Percentiles rank a stretch among this genome's conserved stretches.
Evolutionary conservation across 2,797 vertebrate genomes (phyloP).

Genomic region (Phrynocephalus vlangalii): DNA sequence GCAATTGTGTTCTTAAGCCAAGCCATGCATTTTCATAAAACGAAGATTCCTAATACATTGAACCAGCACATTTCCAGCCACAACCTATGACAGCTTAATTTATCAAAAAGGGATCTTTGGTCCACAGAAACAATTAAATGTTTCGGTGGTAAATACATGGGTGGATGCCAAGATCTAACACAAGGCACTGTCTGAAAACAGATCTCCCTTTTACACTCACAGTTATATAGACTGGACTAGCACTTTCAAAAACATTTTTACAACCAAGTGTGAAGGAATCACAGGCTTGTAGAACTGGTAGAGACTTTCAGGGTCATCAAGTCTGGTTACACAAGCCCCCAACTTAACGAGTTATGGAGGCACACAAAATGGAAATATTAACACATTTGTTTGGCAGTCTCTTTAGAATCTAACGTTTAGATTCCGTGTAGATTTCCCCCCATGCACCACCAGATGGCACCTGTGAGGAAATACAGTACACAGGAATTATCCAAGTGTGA

Average conservation of each 20-base stretch:
- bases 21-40: no score
- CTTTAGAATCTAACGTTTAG: no score
- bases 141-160: not conserved
- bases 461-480: not conserved
- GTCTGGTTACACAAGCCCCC: no score
- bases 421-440: not conserved
- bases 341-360: no score
- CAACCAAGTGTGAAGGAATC: not conserved
- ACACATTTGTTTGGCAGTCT: not conserved
- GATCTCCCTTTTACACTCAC: not conserved
- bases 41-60: not conserved
- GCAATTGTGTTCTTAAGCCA: no score
- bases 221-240: not conserved
- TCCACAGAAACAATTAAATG: not conserved
- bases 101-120: not conserved
- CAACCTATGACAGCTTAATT: not conserved
- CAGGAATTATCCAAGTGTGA: not conserved
- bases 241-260: not conserved
- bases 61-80: not conserved
- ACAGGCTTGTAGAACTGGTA: no score
- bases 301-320: no score
- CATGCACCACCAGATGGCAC: conserved; percentile 25
- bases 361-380: no score
- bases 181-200: not conserved
- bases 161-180: not conserved